These are phyloP conservation scores for Phyllopteryx taeniolatus DNA, from an alignment of 2,113 vertebrate genomes.

Conservation along the genomic window DNA sequence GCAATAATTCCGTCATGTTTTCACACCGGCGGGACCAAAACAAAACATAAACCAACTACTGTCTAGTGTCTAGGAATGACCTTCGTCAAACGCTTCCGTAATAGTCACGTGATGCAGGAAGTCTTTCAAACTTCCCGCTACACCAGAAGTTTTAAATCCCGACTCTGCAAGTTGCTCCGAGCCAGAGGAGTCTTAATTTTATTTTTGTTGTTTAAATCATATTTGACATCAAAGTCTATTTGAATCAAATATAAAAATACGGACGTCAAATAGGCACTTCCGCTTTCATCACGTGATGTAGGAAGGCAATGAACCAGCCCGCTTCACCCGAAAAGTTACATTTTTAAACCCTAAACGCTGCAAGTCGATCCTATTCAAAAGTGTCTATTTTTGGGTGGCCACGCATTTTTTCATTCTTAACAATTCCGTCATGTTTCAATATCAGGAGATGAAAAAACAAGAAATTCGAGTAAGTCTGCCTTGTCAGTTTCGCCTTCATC, in stretches of 20 bases:
- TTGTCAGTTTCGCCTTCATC: too few species aligned
- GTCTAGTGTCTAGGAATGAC: not conserved
- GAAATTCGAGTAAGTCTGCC: too few species aligned
- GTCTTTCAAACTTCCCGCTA: not conserved
- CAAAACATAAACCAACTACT: not conserved
- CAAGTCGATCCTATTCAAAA: not conserved
- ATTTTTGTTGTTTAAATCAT: not conserved
- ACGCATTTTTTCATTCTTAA: too few species aligned
- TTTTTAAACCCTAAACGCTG: slow-evolving; percentile 52
- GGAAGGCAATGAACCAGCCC: not conserved
- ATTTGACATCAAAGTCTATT: too few species aligned
- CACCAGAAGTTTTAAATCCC: slow-evolving; percentile 46
- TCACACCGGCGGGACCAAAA: not conserved
- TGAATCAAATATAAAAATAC: not conserved
- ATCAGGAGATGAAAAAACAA: too few species aligned
- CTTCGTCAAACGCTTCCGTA: slow-evolving; percentile 31
- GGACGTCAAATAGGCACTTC: slow-evolving; percentile 18
- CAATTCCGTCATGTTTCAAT: too few species aligned
- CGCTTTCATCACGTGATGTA: slow-evolving; percentile 45
- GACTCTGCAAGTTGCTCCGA: slow-evolving; percentile 53
- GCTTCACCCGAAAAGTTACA: slow-evolving; percentile 4
- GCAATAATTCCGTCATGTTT: slow-evolving; percentile 60
- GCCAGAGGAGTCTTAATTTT: slow-evolving; percentile 38
- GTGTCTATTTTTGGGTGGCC: not conserved
- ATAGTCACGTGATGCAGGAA: slow-evolving; percentile 41